phyloP scores from a whole-genome alignment of 1,140 invertebrate genomes.

The Aporrectodea caliginosa region DNA sequence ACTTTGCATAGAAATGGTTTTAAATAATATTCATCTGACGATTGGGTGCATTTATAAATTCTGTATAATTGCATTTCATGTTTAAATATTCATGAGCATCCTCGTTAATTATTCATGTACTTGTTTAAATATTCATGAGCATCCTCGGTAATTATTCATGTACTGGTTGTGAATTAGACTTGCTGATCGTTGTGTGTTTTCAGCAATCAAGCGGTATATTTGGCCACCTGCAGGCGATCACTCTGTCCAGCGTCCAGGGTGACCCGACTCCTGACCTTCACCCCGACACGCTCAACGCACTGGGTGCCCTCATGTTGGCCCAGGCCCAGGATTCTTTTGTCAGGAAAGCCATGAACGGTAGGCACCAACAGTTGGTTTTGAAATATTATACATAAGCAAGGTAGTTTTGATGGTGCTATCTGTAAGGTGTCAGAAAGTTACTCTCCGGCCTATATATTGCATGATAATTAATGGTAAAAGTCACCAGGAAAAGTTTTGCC shows the following conservation, averaged over 20 bases:
- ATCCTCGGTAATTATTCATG: slow-evolving; percentile 12
- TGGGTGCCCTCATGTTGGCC: slow-evolving; percentile 86
- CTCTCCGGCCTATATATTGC: no score
- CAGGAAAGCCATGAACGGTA: slow-evolving; percentile 85
- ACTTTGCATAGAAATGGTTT: neutral
- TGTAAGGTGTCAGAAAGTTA: no score
- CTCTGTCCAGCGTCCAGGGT: slow-evolving; percentile 80
- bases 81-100: no score
- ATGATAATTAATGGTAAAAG: no score
- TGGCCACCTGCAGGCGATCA: slow-evolving; percentile 77
- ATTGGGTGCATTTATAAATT: neutral
- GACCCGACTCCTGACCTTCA: slow-evolving; percentile 92
- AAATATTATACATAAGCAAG: no score
- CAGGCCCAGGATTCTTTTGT: slow-evolving; percentile 97
- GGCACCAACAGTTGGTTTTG: no score
- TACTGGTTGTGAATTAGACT: no score
- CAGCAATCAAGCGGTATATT: slow-evolving; percentile 90
- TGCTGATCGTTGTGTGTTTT: slow-evolving; percentile 45
- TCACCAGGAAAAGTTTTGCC: no score
- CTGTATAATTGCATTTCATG: neutral
- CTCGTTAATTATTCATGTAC: neutral
- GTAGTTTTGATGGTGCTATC: no score
- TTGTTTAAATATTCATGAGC: neutral
- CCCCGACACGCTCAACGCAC: slow-evolving; percentile 80
- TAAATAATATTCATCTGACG: neutral